Evolutionary conservation across 2,888 invertebrate genomes (phyloP), one percentile per base, ranked within the genome.

Genomic region (Leucania comma): DNA sequence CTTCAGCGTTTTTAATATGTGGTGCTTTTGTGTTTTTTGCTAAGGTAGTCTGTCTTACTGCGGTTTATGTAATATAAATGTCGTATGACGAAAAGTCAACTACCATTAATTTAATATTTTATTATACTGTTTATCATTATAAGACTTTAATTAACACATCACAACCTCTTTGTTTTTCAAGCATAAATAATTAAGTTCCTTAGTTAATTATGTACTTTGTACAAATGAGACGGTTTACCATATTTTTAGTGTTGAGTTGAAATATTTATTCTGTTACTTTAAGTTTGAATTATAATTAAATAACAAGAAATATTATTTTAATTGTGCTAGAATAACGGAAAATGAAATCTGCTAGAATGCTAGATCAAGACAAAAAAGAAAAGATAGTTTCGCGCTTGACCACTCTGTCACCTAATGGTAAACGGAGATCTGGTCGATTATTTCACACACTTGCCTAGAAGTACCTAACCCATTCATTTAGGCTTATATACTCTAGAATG

Each of bases 111-210:
- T 48, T 54, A 38, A n/a, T 32, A 22, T 54, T 10, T 29, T 5
- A 5, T 32, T 2, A n/a, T n/a, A 3, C n/a, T 56, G 38, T 46
- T 46, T 20, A 6, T n/a, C n/a, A 48, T 48, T 51, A 35, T 20
- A 26, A 35, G n/a, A 56, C n/a, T 54, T 62, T 58, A 54, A 76
- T 76, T 32, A 63, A 42, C 58, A 70, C 46, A 42, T 22, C 53
- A 58, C 48, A 14, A 46, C 10, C 32, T 14, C 68, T 56, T 60
- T 74, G 56, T 58, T 58, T 48, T n/a, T 20, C 58, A 38, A 58
- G 53, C 38, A 48, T 38, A 56, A 6, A 53, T 58, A 68, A 76
- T 69, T 58, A 69, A 26, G n/a, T n/a, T 46, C 22, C 20, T 48
- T 48, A 9, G n/a, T 48, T 48, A 48, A 48, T 9, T n/a, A 3